phyloP scores from a whole-genome alignment of 1,140 invertebrate genomes.

The Leptopilina clavipes region DNA sequence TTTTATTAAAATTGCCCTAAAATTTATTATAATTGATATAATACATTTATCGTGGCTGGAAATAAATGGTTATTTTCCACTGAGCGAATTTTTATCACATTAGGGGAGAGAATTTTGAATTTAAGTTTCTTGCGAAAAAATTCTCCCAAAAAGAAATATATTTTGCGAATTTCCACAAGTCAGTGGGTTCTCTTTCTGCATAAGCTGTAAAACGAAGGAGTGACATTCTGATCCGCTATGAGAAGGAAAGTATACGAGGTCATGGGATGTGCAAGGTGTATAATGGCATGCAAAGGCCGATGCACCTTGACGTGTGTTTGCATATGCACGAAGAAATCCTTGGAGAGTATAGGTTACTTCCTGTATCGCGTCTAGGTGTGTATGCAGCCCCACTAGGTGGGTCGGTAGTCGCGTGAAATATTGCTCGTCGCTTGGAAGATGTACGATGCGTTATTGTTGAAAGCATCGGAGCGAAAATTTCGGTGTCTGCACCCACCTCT shows the following conservation, averaged over 20 bases:
- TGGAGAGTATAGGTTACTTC: constrained; percentile 43
- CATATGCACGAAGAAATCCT: constrained; percentile 1
- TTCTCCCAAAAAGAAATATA: background rate
- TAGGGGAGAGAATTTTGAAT: too few relatives aligned
- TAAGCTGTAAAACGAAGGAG: background rate
- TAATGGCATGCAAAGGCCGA: background rate
- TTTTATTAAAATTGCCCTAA: too few relatives aligned
- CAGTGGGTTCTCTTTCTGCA: background rate
- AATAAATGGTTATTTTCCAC: too few relatives aligned
- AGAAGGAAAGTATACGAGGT: background rate
- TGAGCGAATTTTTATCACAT: too few relatives aligned
- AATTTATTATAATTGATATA: too few relatives aligned
- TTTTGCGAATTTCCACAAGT: background rate
- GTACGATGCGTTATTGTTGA: constrained; percentile 72
- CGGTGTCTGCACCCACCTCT: constrained; percentile 61
- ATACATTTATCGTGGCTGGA: too few relatives aligned
- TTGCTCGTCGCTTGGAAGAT: constrained; percentile 70
- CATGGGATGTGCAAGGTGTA: background rate
- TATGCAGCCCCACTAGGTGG: too few relatives aligned
- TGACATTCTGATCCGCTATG: background rate
- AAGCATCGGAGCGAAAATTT: constrained; percentile 71
- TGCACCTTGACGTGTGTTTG: constrained; percentile 23
- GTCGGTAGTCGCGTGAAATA: constrained; percentile 69
- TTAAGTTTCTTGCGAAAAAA: too few relatives aligned
- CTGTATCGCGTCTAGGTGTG: too few relatives aligned